Percentiles rank a stretch among this genome's conserved stretches.
phyloP scores from a whole-genome alignment of 1,140 invertebrate genomes.

The Subanguina moxae region DNA sequence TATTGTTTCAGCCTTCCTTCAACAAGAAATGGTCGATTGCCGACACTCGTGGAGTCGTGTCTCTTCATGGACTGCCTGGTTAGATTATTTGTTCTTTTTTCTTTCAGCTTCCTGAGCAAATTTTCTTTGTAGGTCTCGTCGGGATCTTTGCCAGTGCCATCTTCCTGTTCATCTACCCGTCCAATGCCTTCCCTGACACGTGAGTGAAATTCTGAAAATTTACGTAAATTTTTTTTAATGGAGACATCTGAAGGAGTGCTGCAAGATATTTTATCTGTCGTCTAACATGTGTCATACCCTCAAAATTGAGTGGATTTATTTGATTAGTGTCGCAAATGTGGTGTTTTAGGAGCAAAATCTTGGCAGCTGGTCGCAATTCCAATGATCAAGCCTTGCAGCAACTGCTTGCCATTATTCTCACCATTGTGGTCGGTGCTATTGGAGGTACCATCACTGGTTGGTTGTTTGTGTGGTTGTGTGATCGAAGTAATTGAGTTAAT shows the following conservation, averaged over 20 bases:
- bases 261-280: too few species aligned
- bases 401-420: slow-evolving; percentile 43
- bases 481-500: background rate
- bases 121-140: slow-evolving; percentile 58
- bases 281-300: too few species aligned
- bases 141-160: slow-evolving; percentile 57
- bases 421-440: slow-evolving; percentile 39
- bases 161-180: slow-evolving; percentile 20
- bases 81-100: background rate
- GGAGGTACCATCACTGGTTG: slow-evolving; percentile 56
- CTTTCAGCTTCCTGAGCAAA: slow-evolving; percentile 45
- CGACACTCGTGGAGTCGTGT: slow-evolving; percentile 63
- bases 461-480: background rate
- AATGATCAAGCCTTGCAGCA: slow-evolving; percentile 46
- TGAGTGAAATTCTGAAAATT: slow-evolving; percentile 8
- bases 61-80: slow-evolving; percentile 63
- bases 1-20: slow-evolving; percentile 28
- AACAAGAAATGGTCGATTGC: slow-evolving; percentile 59
- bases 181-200: slow-evolving; percentile 25
- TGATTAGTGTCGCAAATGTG: too few species aligned
- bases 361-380: slow-evolving; percentile 22
- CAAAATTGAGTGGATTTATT: too few species aligned
- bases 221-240: background rate
- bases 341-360: slow-evolving; percentile 10
- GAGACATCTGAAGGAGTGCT: too few species aligned